These are phyloP conservation scores for Spatula clypeata DNA, from an alignment of 2,797 vertebrate genomes.

Conservation along the genomic window DNA sequence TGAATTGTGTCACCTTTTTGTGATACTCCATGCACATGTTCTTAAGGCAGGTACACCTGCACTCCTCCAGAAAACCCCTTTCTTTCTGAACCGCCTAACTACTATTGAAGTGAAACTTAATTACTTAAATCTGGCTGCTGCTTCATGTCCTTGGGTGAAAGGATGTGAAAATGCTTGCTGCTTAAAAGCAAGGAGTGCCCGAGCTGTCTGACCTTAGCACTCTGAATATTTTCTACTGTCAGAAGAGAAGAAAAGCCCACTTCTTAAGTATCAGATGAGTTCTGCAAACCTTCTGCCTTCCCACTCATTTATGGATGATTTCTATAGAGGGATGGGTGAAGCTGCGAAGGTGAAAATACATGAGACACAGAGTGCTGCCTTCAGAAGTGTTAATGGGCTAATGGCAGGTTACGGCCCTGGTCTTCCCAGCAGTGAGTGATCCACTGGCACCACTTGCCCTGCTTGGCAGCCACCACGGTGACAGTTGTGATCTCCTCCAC, in stretches of 20 bases:
- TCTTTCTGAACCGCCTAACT: not conserved
- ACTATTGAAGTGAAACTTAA: not conserved
- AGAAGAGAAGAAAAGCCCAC: not conserved
- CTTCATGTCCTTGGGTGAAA: not conserved
- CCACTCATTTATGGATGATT: not conserved
- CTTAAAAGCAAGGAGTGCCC: slow-evolving; percentile 25
- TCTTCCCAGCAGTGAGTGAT: not conserved
- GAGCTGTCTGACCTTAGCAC: not conserved
- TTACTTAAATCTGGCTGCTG: not conserved
- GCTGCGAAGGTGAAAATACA: not conserved
- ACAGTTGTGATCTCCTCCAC: not conserved
- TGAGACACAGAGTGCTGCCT: not conserved
- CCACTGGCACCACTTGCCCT: not conserved
- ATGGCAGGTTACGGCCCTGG: not conserved
- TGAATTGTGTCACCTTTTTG: not conserved
- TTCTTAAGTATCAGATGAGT: not conserved
- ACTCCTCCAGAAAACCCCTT: not conserved
- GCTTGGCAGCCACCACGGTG: not conserved
- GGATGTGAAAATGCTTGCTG: not conserved
- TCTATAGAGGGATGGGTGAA: not conserved
- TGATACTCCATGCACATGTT: not conserved
- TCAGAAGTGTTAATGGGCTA: not conserved
- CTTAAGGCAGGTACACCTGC: not conserved
- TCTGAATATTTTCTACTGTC: not conserved
- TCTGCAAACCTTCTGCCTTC: not conserved